phyloP scores from a whole-genome alignment of 2,113 vertebrate genomes.

The Corvus moneduloides region DNA sequence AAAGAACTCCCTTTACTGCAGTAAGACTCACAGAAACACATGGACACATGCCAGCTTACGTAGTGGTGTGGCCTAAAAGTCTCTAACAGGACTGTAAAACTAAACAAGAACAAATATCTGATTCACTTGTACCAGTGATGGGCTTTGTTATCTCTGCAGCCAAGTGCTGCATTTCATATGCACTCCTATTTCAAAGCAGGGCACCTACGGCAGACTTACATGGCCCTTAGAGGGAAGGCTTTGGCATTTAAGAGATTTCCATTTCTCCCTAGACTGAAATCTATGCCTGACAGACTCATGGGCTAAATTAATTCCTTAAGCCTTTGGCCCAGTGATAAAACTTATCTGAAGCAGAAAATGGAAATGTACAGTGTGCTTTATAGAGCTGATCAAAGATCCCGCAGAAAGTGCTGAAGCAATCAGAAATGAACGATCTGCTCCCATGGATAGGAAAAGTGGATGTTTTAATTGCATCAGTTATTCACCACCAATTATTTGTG shows the following conservation, averaged over 20 bases:
- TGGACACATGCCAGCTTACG: background rate
- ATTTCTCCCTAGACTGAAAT: background rate
- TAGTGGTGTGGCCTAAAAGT: background rate
- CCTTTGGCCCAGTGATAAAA: background rate
- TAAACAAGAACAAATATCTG: background rate
- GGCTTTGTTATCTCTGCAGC: background rate
- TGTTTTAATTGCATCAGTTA: conserved; percentile 35
- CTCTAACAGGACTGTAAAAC: background rate
- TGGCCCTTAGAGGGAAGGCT: background rate
- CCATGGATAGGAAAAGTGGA: background rate
- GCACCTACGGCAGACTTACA: background rate
- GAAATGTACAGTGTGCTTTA: background rate
- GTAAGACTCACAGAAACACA: background rate
- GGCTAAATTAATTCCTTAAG: conserved; percentile 24
- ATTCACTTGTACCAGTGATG: background rate
- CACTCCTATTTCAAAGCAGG: background rate
- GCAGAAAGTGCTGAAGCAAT: background rate
- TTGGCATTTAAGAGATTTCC: background rate
- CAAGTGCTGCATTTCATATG: background rate
- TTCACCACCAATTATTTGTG: background rate
- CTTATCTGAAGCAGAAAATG: conserved; percentile 31
- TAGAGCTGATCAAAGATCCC: background rate
- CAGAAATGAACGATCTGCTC: background rate
- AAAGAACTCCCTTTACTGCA: background rate
- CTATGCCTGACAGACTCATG: background rate